A percentile compares a stretch with the other conserved stretches of the same genome.
These are phyloP conservation scores for Bombus balteatus DNA, from an alignment of 1,140 invertebrate species.

Conservation along the genomic window DNA sequence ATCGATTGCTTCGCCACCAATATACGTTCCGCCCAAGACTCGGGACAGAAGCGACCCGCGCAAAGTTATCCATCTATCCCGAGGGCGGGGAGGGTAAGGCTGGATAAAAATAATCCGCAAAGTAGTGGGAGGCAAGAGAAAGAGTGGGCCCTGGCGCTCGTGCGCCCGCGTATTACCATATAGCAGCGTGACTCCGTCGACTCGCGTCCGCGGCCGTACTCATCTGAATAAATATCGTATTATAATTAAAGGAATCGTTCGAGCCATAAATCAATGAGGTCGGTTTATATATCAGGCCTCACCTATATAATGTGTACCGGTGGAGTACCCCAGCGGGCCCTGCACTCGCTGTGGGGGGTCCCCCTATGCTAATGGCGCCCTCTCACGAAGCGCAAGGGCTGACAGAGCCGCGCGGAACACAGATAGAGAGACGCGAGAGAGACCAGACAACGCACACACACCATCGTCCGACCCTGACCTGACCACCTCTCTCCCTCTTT, in stretches of 20 bases:
- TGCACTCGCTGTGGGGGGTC: slow-evolving; percentile 78
- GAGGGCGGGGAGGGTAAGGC: background rate
- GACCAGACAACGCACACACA: background rate
- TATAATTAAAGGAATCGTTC: slow-evolving; percentile 83
- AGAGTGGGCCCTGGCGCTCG: background rate
- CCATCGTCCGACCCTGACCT: slow-evolving; percentile 71
- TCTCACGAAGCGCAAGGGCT: slow-evolving; percentile 74
- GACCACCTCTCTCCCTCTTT: slow-evolving; percentile 13
- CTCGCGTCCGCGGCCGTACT: slow-evolving; percentile 64
- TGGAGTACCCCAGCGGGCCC: slow-evolving; percentile 59
- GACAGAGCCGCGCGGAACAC: slow-evolving; percentile 51
- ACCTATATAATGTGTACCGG: slow-evolving; percentile 75
- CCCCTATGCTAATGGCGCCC: slow-evolving; percentile 81
- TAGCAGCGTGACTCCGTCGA: slow-evolving; percentile 79
- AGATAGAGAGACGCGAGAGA: slow-evolving; percentile 32
- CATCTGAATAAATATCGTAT: slow-evolving; percentile 83
- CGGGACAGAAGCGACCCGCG: too few species aligned
- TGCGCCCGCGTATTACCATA: slow-evolving; percentile 74
- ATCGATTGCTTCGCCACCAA: background rate
- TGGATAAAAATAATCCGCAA: slow-evolving; percentile 39
- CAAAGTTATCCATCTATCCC: too few species aligned
- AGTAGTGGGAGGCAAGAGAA: slow-evolving; percentile 60
- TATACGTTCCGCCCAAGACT: too few species aligned
- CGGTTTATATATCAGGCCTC: slow-evolving; percentile 81
- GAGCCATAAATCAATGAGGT: slow-evolving; percentile 80